Conservation (phyloP, 2,797 vertebrate genomes). For the Alcedo quadribrachys region DNA sequence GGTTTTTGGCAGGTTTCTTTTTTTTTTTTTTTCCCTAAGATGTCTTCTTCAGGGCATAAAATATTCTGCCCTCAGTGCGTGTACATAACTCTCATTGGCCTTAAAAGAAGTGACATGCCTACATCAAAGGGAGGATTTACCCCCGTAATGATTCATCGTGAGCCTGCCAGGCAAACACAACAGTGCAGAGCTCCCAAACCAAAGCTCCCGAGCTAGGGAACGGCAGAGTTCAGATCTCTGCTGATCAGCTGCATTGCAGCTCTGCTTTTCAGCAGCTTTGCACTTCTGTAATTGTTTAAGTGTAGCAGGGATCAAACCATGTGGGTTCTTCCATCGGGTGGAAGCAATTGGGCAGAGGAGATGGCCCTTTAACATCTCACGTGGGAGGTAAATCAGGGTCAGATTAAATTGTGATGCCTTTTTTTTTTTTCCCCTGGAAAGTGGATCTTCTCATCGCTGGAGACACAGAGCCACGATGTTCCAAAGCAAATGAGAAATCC, state of each 20-base stretch:
- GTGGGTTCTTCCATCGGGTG: neutral
- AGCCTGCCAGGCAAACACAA: constrained; percentile 72
- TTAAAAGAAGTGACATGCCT: constrained; percentile 73
- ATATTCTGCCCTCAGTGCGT: constrained; percentile 64
- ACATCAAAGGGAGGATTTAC: constrained; percentile 76
- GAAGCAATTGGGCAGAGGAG: neutral
- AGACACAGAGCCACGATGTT: neutral
- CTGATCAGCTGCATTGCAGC: neutral
- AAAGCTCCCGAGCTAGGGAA: constrained; percentile 11
- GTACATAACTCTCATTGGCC: constrained; percentile 70
- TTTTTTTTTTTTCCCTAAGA: constrained; percentile 47
- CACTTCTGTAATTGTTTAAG: constrained; percentile 39
- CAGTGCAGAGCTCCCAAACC: constrained; percentile 49
- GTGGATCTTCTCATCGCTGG: neutral
- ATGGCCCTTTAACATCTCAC: neutral
- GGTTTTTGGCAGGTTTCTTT: constrained; percentile 59
- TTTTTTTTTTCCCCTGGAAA: neutral
- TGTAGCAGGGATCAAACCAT: neutral
- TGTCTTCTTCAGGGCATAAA: constrained; percentile 58
- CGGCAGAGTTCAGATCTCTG: constrained; percentile 27
- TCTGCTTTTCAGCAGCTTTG: constrained; percentile 33
- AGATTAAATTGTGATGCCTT: constrained; percentile 6
- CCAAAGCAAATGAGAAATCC: constrained; percentile 20
- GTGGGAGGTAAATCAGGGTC: neutral
- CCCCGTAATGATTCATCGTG: constrained; percentile 62